Evolutionary conservation across 2,113 vertebrate species (phyloP), one percentile per base, ranked within the genome.

Genomic region (Engraulis encrasicolus): DNA sequence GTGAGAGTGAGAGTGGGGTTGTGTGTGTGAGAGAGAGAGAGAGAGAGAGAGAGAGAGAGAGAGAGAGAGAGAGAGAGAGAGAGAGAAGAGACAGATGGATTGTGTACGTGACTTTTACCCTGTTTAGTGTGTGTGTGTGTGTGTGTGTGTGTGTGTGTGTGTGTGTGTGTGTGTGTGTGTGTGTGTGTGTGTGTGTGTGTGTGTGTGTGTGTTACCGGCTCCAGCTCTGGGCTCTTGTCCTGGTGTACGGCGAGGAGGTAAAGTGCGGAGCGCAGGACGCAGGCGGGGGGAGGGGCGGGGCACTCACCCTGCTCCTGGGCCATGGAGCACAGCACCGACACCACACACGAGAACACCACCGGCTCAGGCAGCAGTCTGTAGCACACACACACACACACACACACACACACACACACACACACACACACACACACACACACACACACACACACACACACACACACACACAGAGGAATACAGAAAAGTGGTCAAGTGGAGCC

Each of bases 231-330:
- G 83, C 91, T 91, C 91, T 94, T 94, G 85, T 97, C 95, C 83
- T 98, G 97, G 86, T 95, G 96, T 71, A 92, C 27, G 18, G 96
- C 94, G 90, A 99, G 92, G 83, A 99, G 95, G 89, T 97, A 98
- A 89, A 99, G 83, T 81, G 93, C 93, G 81, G 97, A 95, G 91
- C 93, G 96, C 89, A 97, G 92, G 87, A 96, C 88, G 4, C 82
- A 89, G n/a, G 86, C 82, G 78, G 94, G 89, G 36, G 89, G 50
- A 2, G 89, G 86, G 20, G 61, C n/a, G n/a, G n/a, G n/a, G n/a
- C n/a, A 85, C 87, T 92, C 90, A 11, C 94, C 94, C 81, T 91
- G 92, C 85, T 96, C 95, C 87, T 96, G 95, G n/a, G n/a, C n/a
- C 37, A 96, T 89, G 9, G 95, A 96, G 0, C 92, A 89, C 83